Conservation (phyloP, 2,113 vertebrate species). For the Delphinus delphis region DNA sequence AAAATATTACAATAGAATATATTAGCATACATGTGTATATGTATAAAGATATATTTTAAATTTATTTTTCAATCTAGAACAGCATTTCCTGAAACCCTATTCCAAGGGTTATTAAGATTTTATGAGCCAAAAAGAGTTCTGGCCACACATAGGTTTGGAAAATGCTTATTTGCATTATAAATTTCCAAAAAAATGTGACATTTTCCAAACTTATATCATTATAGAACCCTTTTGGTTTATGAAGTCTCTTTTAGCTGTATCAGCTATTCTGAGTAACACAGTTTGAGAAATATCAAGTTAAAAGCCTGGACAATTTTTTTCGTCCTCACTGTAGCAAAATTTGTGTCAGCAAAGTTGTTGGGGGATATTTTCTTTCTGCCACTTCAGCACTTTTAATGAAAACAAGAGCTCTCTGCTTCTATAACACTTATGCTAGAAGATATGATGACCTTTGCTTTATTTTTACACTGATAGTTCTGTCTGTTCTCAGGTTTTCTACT, state of each 20-base stretch:
- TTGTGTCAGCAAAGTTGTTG: conserved; percentile 55
- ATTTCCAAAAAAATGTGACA: background rate
- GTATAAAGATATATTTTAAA: background rate
- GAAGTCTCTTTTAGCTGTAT: background rate
- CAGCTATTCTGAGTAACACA: background rate
- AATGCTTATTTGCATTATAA: background rate
- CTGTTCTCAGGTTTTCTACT: background rate
- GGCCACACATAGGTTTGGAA: background rate
- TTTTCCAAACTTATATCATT: conserved; percentile 1
- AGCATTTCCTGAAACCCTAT: background rate
- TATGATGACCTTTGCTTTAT: conserved; percentile 19
- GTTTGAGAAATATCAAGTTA: conserved; percentile 1
- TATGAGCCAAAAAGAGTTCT: background rate
- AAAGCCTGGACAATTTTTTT: background rate
- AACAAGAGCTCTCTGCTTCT: conserved; percentile 46
- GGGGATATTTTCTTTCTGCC: conserved; percentile 55
- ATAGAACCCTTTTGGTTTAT: background rate
- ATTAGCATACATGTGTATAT: background rate
- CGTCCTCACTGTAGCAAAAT: conserved; percentile 40
- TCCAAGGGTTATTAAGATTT: background rate
- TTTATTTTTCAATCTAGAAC: background rate
- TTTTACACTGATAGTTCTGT: background rate
- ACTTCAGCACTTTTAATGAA: conserved; percentile 56
- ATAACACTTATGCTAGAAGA: background rate
- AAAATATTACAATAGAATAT: background rate